These are phyloP conservation scores for Lithobates sylvaticus DNA, from an alignment of 2,797 vertebrate species.

Conservation along the genomic window DNA sequence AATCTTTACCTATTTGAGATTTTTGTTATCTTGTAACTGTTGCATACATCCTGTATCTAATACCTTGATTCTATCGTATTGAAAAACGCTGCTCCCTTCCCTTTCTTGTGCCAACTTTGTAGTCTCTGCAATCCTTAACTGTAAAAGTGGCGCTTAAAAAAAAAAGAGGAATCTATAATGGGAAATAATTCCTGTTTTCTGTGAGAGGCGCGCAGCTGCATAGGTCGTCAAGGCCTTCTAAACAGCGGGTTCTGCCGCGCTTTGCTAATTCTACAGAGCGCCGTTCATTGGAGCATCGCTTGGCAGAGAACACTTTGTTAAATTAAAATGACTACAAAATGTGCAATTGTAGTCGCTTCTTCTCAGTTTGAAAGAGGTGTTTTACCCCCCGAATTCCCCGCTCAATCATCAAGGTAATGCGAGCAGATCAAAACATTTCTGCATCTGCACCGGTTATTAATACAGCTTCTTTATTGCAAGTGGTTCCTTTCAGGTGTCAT, in stretches of 20 bases:
- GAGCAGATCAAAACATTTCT: neutral
- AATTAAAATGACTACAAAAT: neutral
- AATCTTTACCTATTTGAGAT: neutral
- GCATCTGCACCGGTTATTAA: conserved; percentile 5
- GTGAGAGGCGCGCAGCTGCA: neutral
- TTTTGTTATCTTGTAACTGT: neutral
- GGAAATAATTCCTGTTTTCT: neutral
- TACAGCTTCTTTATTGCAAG: conserved; percentile 6
- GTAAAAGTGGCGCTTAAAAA: conserved; percentile 1
- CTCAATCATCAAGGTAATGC: neutral
- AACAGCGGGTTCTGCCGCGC: neutral
- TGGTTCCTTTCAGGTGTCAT: neutral
- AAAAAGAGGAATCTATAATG: neutral
- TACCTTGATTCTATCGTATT: neutral
- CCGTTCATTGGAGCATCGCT: neutral
- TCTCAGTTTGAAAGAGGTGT: neutral
- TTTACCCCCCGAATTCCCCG: neutral
- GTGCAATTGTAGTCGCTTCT: neutral
- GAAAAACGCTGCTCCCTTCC: neutral
- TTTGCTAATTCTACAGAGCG: neutral
- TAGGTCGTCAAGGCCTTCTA: conserved; percentile 1
- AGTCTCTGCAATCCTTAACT: neutral
- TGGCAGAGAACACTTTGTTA: neutral
- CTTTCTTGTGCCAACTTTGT: conserved; percentile 1
- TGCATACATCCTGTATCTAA: neutral